phyloP scores from a whole-genome alignment of 2,113 vertebrate species.

The Coptodon bakossiorum region DNA sequence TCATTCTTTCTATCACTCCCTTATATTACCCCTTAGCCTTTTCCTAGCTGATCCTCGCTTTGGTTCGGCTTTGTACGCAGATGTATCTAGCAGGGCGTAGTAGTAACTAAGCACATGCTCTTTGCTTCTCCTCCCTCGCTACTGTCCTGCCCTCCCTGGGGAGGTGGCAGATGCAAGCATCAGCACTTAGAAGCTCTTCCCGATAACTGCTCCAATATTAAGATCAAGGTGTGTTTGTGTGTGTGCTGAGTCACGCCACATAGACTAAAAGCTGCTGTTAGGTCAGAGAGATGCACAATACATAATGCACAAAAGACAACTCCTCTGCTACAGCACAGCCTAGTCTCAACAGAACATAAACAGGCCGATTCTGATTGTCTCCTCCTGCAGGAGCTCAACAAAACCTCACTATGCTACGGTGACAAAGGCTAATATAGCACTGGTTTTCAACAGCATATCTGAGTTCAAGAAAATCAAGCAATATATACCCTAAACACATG shows the following conservation, averaged over 20 bases:
- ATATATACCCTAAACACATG: background rate
- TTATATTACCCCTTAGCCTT: background rate
- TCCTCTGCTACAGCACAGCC: background rate
- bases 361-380: background rate
- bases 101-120: background rate
- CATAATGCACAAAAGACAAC: background rate
- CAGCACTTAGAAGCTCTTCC: conserved; percentile 31
- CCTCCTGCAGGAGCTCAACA: background rate
- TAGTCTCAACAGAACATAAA: background rate
- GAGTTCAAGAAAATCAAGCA: background rate
- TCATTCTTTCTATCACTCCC: background rate
- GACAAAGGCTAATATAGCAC: background rate
- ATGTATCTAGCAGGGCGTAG: background rate
- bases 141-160: background rate
- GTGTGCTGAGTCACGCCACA: conserved; percentile 43
- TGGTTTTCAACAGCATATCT: background rate
- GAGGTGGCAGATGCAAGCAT: conserved; percentile 13
- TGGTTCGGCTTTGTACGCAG: background rate
- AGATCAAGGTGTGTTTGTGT: conserved; percentile 13
- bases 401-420: background rate
- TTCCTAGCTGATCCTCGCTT: background rate
- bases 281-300: background rate
- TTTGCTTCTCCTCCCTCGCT: background rate
- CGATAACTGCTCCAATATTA: conserved; percentile 17
- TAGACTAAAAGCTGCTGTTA: conserved; percentile 1